Conservation (phyloP, 2,113 vertebrate species). For the Jacana jacana region DNA sequence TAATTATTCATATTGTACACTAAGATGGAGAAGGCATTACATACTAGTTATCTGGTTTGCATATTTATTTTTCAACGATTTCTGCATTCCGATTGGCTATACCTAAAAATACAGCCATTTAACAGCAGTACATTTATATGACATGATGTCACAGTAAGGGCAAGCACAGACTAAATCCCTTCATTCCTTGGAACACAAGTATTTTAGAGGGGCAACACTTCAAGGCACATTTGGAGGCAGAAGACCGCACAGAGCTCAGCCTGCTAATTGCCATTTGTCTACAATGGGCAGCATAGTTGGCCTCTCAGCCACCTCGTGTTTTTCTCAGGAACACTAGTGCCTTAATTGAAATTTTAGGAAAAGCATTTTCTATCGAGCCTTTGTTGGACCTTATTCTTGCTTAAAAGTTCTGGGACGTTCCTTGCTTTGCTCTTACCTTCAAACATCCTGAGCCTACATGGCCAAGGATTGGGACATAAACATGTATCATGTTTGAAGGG, state of each 20-base stretch:
- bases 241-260: neutral
- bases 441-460: neutral
- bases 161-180: neutral
- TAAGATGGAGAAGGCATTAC: neutral
- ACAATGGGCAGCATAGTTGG: neutral
- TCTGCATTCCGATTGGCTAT: neutral
- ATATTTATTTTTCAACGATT: neutral
- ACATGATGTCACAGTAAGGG: neutral
- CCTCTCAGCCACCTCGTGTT: neutral
- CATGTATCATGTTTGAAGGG: neutral
- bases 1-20: slow-evolving; percentile 6
- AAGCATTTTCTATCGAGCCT: neutral
- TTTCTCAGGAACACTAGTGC: neutral
- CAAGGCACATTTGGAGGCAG: neutral
- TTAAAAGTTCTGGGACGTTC: neutral
- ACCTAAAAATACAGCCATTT: slow-evolving; percentile 10
- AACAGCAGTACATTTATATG: neutral
- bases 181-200: neutral
- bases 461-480: neutral
- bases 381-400: neutral
- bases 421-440: neutral
- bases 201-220: neutral
- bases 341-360: neutral
- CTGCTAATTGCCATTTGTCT: neutral
- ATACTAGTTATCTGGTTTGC: neutral